Conservation (phyloP, 2,888 invertebrate genomes). For the Pammene fasciana region DNA sequence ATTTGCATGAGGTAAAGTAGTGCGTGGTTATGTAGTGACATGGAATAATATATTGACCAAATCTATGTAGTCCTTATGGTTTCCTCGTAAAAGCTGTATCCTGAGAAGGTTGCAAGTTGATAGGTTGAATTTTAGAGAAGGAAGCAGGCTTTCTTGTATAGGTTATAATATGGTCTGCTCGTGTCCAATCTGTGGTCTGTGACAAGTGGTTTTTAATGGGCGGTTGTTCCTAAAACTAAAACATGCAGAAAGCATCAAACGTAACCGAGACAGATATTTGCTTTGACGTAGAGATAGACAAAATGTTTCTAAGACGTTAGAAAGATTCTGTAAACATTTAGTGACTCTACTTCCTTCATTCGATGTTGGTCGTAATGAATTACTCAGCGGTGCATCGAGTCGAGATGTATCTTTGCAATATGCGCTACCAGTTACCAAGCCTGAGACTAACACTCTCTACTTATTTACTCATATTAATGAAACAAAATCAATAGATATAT, state of each 20-base stretch:
- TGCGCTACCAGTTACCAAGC: no score
- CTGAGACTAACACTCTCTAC: no score
- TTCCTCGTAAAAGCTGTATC: constrained; percentile 8
- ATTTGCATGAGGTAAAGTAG: constrained; percentile 29
- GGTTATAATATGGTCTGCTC: no score
- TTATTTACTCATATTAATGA: no score
- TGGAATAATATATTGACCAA: constrained; percentile 15
- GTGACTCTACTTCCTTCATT: neutral
- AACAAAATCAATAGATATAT: no score
- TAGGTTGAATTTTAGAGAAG: neutral
- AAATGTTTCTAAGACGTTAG: neutral
- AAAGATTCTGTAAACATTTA: constrained; percentile 19
- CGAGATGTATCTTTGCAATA: constrained; percentile 3
- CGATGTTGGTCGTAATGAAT: constrained; percentile 9
- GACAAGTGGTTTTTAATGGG: no score
- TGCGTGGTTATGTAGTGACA: constrained; percentile 11
- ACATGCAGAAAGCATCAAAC: no score
- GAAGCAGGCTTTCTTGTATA: no score
- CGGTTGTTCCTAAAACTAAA: no score
- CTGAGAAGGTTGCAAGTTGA: neutral
- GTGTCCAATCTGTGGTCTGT: no score
- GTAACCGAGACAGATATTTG: no score
- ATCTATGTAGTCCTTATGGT: neutral
- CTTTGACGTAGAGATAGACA: no score
- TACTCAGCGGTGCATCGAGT: constrained; percentile 2